These are phyloP conservation scores for Buphagus erythrorhynchus DNA, from an alignment of 2,797 vertebrate genomes.

Conservation along the genomic window DNA sequence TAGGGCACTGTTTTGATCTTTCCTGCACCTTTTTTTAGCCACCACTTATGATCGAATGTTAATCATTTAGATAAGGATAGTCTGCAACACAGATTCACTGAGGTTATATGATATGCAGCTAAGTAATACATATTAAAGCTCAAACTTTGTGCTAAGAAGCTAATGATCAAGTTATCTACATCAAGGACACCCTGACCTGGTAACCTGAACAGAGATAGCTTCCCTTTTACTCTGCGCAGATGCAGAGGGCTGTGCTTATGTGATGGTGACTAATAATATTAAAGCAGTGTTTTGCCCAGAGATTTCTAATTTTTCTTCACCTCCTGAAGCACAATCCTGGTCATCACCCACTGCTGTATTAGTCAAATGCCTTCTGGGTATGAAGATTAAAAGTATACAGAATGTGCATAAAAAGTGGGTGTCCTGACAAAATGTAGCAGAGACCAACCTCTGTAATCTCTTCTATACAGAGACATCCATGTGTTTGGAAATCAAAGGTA, in stretches of 20 bases:
- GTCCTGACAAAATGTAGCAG: background rate
- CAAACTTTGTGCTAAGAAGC: background rate
- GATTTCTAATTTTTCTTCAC: background rate
- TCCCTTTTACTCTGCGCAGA: background rate
- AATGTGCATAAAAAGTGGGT: background rate
- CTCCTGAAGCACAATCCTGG: background rate
- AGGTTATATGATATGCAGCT: background rate
- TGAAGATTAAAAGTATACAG: background rate
- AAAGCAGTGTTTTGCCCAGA: background rate
- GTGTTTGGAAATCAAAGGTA: background rate
- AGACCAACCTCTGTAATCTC: background rate
- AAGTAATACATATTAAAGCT: conserved; percentile 14
- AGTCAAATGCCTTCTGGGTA: background rate
- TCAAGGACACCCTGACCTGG: background rate
- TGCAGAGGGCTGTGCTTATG: background rate
- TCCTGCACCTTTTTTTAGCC: conserved; percentile 16
- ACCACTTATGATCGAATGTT: background rate
- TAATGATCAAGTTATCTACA: background rate
- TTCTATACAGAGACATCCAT: background rate
- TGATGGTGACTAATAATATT: background rate
- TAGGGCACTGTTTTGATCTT: conserved; percentile 21
- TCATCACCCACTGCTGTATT: background rate
- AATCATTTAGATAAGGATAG: conserved; percentile 8
- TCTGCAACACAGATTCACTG: background rate
- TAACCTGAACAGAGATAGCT: background rate